These are phyloP conservation scores for Cassiopea andromeda DNA, from an alignment of 30 jellyfish, hydroid and myxozoan genomes.

Conservation along the genomic window DNA sequence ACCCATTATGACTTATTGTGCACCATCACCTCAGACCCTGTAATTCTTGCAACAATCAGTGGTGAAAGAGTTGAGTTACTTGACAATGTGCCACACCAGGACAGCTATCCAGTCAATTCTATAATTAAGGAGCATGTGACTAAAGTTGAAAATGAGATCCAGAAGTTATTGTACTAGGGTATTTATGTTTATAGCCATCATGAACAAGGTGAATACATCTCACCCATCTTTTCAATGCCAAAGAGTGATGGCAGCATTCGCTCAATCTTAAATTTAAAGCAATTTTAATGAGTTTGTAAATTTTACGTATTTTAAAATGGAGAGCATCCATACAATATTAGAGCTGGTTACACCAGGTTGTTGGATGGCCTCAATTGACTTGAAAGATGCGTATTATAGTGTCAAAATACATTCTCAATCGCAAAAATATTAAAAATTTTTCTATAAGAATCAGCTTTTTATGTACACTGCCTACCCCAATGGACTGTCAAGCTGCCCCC, in stretches of 20 bases:
- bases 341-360: constrained; percentile 25
- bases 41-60: neutral
- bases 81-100: too few species aligned
- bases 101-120: neutral
- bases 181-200: neutral
- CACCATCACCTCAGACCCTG: neutral
- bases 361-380: constrained; percentile 30
- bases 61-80: neutral
- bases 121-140: neutral
- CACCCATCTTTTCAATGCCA: constrained; percentile 44
- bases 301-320: constrained; percentile 49
- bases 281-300: constrained; percentile 13
- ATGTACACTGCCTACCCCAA: constrained; percentile 6
- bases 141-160: neutral
- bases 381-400: constrained; percentile 31
- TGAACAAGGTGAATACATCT: constrained; percentile 22
- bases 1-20: neutral
- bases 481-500: constrained; percentile 53
- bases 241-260: constrained; percentile 51
- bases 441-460: neutral
- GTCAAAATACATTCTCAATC: constrained; percentile 13
- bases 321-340: neutral
- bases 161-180: neutral
- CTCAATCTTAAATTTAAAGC: constrained; percentile 33
- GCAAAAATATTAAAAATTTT: constrained; percentile 17